phyloP scores from a whole-genome alignment of 2,113 vertebrate species.

The Podocnemis expansa region DNA sequence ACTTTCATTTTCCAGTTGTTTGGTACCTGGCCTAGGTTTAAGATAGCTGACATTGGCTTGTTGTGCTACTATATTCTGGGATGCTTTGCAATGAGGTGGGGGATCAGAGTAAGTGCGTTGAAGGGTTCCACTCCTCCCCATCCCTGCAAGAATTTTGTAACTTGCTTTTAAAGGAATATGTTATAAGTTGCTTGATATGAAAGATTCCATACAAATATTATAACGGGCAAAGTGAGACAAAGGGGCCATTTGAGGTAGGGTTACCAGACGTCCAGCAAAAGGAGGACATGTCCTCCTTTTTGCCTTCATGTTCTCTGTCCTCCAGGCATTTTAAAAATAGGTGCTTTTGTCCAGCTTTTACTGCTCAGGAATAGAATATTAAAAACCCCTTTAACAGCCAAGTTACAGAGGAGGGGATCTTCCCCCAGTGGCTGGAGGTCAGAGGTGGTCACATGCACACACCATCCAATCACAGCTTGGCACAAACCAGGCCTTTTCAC shows the following conservation, averaged over 20 bases:
- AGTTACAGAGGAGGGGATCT: too few species aligned
- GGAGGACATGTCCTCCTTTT: too few species aligned
- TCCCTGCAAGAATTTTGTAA: neutral
- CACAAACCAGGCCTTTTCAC: too few species aligned
- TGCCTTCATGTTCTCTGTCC: too few species aligned
- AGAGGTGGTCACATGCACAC: too few species aligned
- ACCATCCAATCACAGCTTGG: too few species aligned
- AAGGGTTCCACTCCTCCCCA: neutral
- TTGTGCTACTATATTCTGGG: conserved; percentile 6
- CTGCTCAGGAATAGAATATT: too few species aligned
- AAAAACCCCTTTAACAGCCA: too few species aligned
- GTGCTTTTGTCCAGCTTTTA: too few species aligned
- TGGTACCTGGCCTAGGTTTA: neutral
- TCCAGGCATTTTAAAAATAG: too few species aligned
- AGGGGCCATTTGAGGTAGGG: conserved; percentile 16
- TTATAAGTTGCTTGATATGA: neutral
- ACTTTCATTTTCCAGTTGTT: neutral
- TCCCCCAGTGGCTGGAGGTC: too few species aligned
- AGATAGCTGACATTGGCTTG: neutral
- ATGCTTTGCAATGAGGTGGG: neutral
- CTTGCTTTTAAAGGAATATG: neutral
- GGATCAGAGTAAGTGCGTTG: neutral
- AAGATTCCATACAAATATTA: neutral
- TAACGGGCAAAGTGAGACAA: neutral
- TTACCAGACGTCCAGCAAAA: too few species aligned